These are phyloP conservation scores for Leptobrachium ailaonicum DNA, from an alignment of 2,113 vertebrate genomes.

Conservation along the genomic window DNA sequence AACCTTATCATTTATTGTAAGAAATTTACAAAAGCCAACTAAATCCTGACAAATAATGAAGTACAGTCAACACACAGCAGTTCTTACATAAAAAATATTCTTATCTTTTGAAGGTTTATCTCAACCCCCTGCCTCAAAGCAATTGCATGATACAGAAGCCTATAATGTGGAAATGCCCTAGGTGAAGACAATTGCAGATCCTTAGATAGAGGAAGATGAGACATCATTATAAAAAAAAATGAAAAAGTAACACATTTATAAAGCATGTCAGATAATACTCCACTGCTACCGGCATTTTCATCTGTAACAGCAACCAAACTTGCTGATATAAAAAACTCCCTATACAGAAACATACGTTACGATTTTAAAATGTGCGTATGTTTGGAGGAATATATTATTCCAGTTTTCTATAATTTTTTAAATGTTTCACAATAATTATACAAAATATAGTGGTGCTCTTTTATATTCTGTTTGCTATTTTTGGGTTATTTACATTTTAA, in stretches of 20 bases:
- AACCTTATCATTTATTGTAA: not conserved
- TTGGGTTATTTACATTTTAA: no score
- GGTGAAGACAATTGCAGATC: conserved; percentile 38
- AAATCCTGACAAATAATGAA: not conserved
- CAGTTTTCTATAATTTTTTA: no score
- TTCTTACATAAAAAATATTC: conserved; percentile 12
- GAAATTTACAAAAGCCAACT: not conserved
- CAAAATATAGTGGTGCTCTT: no score
- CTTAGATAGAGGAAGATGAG: conserved; percentile 16
- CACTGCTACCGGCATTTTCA: conserved; percentile 18
- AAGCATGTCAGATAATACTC: conserved; percentile 23
- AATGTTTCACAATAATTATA: no score
- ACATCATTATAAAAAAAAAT: conserved; percentile 37
- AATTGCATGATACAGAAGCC: conserved; percentile 24
- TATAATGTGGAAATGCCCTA: conserved; percentile 30
- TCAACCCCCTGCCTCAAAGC: conserved; percentile 37
- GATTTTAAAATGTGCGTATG: no score
- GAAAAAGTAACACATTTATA: conserved; percentile 31
- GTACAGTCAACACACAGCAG: not conserved
- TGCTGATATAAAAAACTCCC: no score
- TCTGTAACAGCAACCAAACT: conserved; percentile 21
- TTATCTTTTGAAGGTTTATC: conserved; percentile 12
- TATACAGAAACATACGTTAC: no score
- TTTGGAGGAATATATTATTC: no score
- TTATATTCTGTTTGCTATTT: no score